Base-by-base conservation (phyloP, 1,140 invertebrate species). In the Lepidurus apus region DNA sequence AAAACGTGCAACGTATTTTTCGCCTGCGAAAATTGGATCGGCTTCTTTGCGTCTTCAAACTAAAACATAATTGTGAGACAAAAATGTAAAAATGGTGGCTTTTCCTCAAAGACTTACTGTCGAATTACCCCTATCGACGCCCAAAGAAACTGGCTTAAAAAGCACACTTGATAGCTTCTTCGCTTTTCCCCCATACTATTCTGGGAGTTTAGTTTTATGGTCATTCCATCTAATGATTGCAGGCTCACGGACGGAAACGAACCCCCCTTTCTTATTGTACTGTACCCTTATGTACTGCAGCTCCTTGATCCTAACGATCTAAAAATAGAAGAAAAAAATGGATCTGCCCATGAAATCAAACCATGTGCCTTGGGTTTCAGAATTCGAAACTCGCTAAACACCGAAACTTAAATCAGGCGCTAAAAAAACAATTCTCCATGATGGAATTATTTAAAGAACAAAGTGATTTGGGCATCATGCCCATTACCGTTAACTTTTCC, bases 241-340 rank as follows among this genome's bases (percentile, higher is more conserved):
- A n/a, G 21, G 53, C 53, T 9, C 53, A 65, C 53, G 53, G 21
- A 65, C 53, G 53, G 53, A 65, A 65, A 65, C 21, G 53, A 65
- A 17, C 3, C 45, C 17, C 7, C 21, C 21, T 65, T 21, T 65
- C 21, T 65, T 65, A n/a, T 65, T 7, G 53, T 65, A 17, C 53
- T 65, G 10, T 21, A 65, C 53, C 21, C 53, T 21, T n/a, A 65
- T 1, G 17, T 65, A 65, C 53, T 65, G 13, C n/a, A 9, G 53
- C 13, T 65, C 17, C 17, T 9, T 21, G 5, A 65, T 7, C 53
- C 4, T 21, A 13, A 17, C 53, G 10, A 47, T 11, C 1, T 7
- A 47, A n/a, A 7, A 13, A 65, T 65, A 65, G 53, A n/a, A n/a
- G 17, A 17, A 9, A 65, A 11, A 7, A 65, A 21, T 3, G 3